Conservation (phyloP, 2,113 vertebrate genomes). For the Marmota monax region DNA sequence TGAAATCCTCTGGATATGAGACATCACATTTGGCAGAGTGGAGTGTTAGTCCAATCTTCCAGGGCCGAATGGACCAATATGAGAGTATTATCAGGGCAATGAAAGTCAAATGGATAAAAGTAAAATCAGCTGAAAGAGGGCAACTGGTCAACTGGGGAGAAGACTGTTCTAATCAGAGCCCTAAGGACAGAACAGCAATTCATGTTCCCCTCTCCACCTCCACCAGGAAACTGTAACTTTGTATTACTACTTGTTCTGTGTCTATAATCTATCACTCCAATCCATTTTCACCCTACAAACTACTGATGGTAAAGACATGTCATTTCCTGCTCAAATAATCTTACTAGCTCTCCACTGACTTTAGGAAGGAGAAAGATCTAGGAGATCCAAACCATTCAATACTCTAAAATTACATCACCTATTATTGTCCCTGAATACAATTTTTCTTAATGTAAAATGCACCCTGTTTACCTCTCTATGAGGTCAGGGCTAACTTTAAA, state of each 20-base stretch:
- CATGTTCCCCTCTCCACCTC: not conserved
- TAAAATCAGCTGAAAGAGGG: not conserved
- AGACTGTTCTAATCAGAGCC: not conserved
- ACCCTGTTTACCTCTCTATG: not conserved
- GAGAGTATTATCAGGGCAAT: not conserved
- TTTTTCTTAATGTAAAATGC: not conserved
- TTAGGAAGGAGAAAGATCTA: not conserved
- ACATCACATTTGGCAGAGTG: not conserved
- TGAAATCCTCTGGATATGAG: not conserved
- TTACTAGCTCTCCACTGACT: not conserved
- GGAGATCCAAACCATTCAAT: not conserved
- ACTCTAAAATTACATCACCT: not conserved
- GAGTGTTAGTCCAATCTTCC: not conserved
- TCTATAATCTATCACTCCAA: not conserved
- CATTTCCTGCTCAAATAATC: not conserved
- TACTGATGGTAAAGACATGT: not conserved
- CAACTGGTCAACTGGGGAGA: not conserved
- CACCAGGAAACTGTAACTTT: not conserved
- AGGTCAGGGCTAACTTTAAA: not conserved
- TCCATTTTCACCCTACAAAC: not conserved
- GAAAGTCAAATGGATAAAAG: not conserved
- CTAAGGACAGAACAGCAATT: conserved; percentile 1
- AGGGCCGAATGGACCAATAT: not conserved
- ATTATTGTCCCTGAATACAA: not conserved
- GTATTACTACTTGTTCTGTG: not conserved